Evolutionary conservation across 2,797 vertebrate genomes (phyloP), one percentile per base, ranked within the genome.

Genomic region (Geotrypetes seraphini): DNA sequence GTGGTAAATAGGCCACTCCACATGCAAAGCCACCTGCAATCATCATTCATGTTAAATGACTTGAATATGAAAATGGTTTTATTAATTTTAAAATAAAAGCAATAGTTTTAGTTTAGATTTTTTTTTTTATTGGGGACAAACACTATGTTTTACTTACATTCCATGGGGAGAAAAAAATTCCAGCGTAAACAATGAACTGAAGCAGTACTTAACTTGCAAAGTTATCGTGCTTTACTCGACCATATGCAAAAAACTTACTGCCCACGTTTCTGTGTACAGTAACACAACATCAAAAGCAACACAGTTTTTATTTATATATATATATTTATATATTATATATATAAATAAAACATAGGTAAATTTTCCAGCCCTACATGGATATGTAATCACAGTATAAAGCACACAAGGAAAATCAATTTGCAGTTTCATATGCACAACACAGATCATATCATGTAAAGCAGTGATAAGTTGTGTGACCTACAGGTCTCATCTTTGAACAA

Each of bases 381-480:
- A 87, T 78, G 85, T 78, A 64, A 66, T 75, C 73, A 81, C 76
- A 73, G 79, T 69, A 74, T 69, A 86, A 83, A 90, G 88, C 89
- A 89, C 89, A 88, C 73, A 71, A 83, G 81, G 83, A 89, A 87
- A 86, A 83, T 79, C 84, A 84, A 75, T 75, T 81, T 66, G 66
- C 62, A 5, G 51, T 43, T 71, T 45, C 54, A 41, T 39, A 50
- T 42, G 57, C 55, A 66, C 71, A 60, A 68, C 65, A 56, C 7
- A 66, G 86, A 87, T 76, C 84, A 81, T 78, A 85, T 81, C 81
- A 79, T 78, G 74, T 69, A 67, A 76, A 57, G 79, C 56, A 63
- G 71, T 36, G 69, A 68, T 37, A 62, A 59, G 28, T 64, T 45
- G 49, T 18, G 57, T 47, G 63, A 64, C 66, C 55, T 39, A 33